Percentiles rank a stretch among this genome's conserved stretches.
phyloP scores from a whole-genome alignment of 1,140 invertebrate genomes.

The Manduca sexta region DNA sequence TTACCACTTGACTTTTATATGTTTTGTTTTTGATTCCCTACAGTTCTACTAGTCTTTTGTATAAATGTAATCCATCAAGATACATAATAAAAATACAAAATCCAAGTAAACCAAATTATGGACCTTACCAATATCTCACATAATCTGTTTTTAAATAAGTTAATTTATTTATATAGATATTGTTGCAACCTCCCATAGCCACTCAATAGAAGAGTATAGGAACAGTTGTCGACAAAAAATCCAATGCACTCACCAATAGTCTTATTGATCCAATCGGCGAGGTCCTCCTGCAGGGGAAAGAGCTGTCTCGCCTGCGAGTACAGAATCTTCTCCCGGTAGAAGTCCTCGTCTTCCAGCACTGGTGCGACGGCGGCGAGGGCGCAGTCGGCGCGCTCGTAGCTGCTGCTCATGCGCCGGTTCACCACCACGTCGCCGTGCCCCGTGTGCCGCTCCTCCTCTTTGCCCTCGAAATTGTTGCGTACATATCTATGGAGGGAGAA shows the following conservation, averaged over 20 bases:
- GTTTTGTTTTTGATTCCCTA: too few relatives aligned
- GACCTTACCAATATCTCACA: too few relatives aligned
- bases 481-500: neutral
- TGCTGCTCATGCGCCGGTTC: conserved; percentile 66
- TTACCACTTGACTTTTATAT: too few relatives aligned
- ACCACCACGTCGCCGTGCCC: conserved; percentile 60
- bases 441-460: conserved; percentile 43
- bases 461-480: conserved; percentile 17
- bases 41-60: too few relatives aligned
- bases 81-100: too few relatives aligned
- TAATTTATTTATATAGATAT: too few relatives aligned
- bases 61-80: too few relatives aligned
- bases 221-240: neutral
- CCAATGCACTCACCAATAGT: conserved; percentile 79
- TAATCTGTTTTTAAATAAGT: too few relatives aligned
- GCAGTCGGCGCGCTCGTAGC: conserved; percentile 74
- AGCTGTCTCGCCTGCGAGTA: conserved; percentile 85
- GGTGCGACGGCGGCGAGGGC: conserved; percentile 72
- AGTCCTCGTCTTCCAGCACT: conserved; percentile 80
- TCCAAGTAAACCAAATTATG: too few relatives aligned
- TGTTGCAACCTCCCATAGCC: too few relatives aligned
- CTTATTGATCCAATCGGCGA: conserved; percentile 91
- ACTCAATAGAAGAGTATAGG: too few relatives aligned
- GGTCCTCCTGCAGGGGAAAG: conserved; percentile 87
- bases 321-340: conserved; percentile 83